These are phyloP conservation scores for Hirundichthys speculiger DNA, from an alignment of 2,113 vertebrate species.

Conservation along the genomic window DNA sequence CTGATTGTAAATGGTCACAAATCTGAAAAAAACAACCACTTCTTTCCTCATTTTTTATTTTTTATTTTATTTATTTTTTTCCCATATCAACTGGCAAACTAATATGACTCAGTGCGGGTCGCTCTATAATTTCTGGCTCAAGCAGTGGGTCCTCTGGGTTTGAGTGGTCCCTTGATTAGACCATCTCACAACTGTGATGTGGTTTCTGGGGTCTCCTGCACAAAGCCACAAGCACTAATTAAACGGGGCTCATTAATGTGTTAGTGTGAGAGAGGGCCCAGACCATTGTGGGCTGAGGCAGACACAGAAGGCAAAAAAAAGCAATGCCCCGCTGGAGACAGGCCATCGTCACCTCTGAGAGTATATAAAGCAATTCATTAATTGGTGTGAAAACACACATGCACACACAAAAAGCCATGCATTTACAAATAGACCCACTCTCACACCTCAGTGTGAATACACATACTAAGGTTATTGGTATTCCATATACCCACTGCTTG, in stretches of 20 bases:
- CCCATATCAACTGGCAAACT: constrained; percentile 8
- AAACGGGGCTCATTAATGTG: constrained; percentile 67
- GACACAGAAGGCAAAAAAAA: constrained; percentile 36
- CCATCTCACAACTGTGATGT: constrained; percentile 52
- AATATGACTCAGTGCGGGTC: constrained; percentile 49
- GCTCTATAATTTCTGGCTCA: constrained; percentile 47
- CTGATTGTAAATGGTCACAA: constrained; percentile 40
- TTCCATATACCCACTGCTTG: constrained; percentile 67
- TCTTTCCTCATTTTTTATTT: background rate
- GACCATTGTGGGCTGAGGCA: constrained; percentile 37
- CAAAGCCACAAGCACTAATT: constrained; percentile 69
- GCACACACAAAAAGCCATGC: constrained; percentile 28
- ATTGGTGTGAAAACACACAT: constrained; percentile 79
- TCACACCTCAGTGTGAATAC: constrained; percentile 50
- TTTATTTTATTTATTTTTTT: constrained; percentile 14
- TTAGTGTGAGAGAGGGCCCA: constrained; percentile 49
- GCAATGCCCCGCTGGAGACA: constrained; percentile 57
- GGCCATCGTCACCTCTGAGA: constrained; percentile 73
- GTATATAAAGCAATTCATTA: constrained; percentile 78
- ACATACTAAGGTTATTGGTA: constrained; percentile 64
- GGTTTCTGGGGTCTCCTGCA: constrained; percentile 42
- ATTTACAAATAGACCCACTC: constrained; percentile 46
- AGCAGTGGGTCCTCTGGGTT: constrained; percentile 29
- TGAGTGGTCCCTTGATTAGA: constrained; percentile 57
- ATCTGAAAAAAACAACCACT: constrained; percentile 25